Conservation (phyloP, 2,888 invertebrate species). For the Eubasilissa splendida region DNA sequence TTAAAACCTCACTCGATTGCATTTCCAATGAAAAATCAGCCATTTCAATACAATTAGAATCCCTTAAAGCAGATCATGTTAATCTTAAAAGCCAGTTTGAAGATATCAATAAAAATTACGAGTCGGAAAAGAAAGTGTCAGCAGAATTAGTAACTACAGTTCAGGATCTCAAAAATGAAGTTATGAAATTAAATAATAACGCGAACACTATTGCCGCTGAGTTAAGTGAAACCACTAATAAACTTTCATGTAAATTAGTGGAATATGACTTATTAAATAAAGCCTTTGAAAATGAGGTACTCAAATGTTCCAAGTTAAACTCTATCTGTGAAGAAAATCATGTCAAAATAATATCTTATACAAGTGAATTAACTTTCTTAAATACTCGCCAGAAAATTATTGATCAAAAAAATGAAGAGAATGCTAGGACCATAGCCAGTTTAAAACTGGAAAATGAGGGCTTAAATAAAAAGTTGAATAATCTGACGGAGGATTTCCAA, state of each 20-base stretch:
- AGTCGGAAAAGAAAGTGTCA: slow-evolving; percentile 27
- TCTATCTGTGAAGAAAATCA: slow-evolving; percentile 48
- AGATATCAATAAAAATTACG: slow-evolving; percentile 62
- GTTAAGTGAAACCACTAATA: slow-evolving; percentile 37
- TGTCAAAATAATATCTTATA: slow-evolving; percentile 46
- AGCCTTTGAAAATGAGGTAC: slow-evolving; percentile 51
- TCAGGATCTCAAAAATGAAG: slow-evolving; percentile 6
- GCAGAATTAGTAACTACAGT: not conserved
- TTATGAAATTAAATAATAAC: slow-evolving; percentile 7
- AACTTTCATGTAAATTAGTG: slow-evolving; percentile 40
- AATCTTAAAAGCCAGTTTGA: slow-evolving; percentile 65
- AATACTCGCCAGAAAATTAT: slow-evolving; percentile 50
- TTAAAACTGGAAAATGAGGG: slow-evolving; percentile 57
- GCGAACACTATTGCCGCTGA: slow-evolving; percentile 21
- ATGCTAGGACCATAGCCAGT: slow-evolving; percentile 38
- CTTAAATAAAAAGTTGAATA: slow-evolving; percentile 61
- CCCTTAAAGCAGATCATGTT: slow-evolving; percentile 66
- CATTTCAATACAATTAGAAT: slow-evolving; percentile 67
- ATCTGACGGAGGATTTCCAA: slow-evolving; percentile 60
- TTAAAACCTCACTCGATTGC: slow-evolving; percentile 66
- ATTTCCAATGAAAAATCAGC: slow-evolving; percentile 64
- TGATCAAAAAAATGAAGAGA: slow-evolving; percentile 55
- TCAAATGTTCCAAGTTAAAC: slow-evolving; percentile 49
- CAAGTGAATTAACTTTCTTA: slow-evolving; percentile 53
- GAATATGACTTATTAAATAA: slow-evolving; percentile 50